Conservation (phyloP, 2,113 vertebrate genomes). For the Drymodes brunneopygia region DNA sequence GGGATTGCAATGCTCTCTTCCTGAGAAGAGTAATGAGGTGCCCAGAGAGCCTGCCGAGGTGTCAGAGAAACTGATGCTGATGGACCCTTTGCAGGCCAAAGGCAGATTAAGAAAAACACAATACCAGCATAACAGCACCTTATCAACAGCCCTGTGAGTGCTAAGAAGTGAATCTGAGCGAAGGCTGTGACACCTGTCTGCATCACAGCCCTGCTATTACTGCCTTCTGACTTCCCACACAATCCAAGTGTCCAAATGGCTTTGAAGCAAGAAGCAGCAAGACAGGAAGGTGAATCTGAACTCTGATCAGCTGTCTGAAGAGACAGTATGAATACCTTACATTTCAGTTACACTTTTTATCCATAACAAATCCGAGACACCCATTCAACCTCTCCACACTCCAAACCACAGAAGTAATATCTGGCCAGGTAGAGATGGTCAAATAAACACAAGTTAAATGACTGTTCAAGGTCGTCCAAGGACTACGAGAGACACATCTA, state of each 20-base stretch:
- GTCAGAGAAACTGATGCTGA: constrained; percentile 11
- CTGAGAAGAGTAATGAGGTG: constrained; percentile 14
- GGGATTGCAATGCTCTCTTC: background rate
- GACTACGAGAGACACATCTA: background rate
- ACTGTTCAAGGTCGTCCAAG: constrained; percentile 51
- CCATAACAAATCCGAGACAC: background rate
- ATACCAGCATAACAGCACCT: background rate
- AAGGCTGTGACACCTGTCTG: background rate
- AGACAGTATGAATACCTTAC: background rate
- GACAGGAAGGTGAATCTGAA: constrained; percentile 3
- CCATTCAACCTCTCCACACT: constrained; percentile 1
- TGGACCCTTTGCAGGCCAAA: background rate
- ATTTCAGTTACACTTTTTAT: background rate
- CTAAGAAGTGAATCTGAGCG: background rate
- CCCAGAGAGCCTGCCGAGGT: background rate
- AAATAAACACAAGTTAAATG: constrained; percentile 40
- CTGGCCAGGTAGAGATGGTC: background rate
- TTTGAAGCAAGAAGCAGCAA: constrained; percentile 19
- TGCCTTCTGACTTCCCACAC: background rate
- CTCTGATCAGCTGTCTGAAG: background rate
- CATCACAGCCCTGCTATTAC: background rate
- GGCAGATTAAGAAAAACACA: constrained; percentile 22
- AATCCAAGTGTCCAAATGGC: background rate
- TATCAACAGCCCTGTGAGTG: background rate
- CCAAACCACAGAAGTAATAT: constrained; percentile 40